Base-by-base conservation (phyloP, 2,113 vertebrate genomes). In the Indri indri region DNA sequence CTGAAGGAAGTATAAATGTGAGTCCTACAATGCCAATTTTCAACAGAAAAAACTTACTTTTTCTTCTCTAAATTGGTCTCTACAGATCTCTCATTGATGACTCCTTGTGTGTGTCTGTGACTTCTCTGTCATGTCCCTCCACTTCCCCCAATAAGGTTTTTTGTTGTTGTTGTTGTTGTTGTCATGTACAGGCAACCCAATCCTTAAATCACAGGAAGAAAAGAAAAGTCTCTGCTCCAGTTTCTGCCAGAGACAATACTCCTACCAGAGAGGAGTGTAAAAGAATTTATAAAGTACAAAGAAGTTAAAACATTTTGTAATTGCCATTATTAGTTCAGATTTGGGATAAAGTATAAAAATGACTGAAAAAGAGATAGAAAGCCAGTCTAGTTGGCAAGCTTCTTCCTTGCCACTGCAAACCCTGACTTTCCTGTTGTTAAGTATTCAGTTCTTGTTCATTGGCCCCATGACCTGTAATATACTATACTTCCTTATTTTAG, bases 291-390 rank as follows among this genome's bases (percentile, higher is more conserved):
- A 10, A 70, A 79, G 45, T 68, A 6, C 32, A 74, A 88, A 77
- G 50, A 87, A 68, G 18, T 83, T 54, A 66, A 84, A 85, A 30
- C 23, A 50, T 59, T 68, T 92, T 93, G 45, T 76, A 59, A 65
- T 70, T 80, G 12, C 70, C 71, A 1, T 74, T 85, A 23, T 30
- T 93, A 45, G 30, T 80, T 92, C 27, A 76, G 22, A 47, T 88
- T 90, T 94, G 37, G 77, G 30, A 57, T 91, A 73, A 74, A 82
- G 10, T 84, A 54, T 90, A 74, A 90, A 90, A 97, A 37, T 84
- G 23, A 76, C 73, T 71, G 16, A 32, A 59, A 82, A 90, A 84
- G 8, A 88, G 20, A 30, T 25, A 76, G 50, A 45, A 85, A 18
- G 16, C 52, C 18, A 16, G 40, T 68, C 47, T 18, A 9, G 16